phyloP scores from a whole-genome alignment of 2,113 vertebrate genomes.

The Notothenia rossii region DNA sequence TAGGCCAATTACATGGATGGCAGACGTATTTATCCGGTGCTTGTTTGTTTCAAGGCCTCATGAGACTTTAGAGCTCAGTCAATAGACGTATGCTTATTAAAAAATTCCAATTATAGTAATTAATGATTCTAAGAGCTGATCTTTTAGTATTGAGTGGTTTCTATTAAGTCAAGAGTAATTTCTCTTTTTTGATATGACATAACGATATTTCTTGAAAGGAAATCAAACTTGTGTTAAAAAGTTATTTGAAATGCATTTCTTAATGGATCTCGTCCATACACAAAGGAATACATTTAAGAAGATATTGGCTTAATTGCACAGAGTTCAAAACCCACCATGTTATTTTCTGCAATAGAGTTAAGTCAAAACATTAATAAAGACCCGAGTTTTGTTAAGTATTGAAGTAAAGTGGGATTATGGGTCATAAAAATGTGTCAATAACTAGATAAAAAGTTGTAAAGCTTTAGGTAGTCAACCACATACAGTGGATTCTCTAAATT shows the following conservation, averaged over 20 bases:
- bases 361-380: too few species aligned
- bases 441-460: too few species aligned
- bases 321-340: too few species aligned
- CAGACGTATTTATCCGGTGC: constrained; percentile 47
- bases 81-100: constrained; percentile 43
- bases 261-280: neutral
- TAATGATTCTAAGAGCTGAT: constrained; percentile 17
- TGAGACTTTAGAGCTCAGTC: constrained; percentile 31
- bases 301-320: too few species aligned
- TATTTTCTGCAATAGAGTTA: too few species aligned
- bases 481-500: too few species aligned
- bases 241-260: neutral
- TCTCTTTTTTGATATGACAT: neutral
- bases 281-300: too few species aligned
- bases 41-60: constrained; percentile 47
- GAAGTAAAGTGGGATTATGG: too few species aligned
- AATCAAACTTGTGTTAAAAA: neutral
- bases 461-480: too few species aligned
- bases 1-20: constrained; percentile 42
- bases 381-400: too few species aligned
- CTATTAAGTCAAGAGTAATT: constrained; percentile 1
- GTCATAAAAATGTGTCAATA: too few species aligned
- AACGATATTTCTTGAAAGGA: neutral
- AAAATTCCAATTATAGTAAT: constrained; percentile 31
- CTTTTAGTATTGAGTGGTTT: neutral